Percentiles rank a stretch among this genome's conserved stretches.
Conservation (phyloP, 2,797 vertebrate genomes). For the Rhincodon typus region DNA sequence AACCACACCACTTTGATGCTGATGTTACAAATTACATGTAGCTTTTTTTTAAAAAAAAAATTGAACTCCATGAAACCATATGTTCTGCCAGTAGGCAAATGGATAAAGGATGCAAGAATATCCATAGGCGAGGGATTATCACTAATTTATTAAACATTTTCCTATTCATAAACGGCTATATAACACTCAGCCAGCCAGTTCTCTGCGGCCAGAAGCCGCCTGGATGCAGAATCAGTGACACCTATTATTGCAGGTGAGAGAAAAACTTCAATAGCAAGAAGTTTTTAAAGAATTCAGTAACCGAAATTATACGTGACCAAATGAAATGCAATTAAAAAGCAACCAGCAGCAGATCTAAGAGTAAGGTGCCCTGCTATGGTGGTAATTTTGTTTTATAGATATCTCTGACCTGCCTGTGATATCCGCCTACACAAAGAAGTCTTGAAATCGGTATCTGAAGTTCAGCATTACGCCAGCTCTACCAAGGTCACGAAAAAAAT, state of each 20-base stretch:
- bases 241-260: background rate
- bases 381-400: background rate
- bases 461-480: background rate
- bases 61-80: background rate
- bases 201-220: background rate
- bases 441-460: background rate
- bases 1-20: conserved; percentile 28
- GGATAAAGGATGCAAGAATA: background rate
- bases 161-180: background rate
- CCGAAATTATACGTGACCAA: background rate
- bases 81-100: conserved; percentile 22
- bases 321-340: background rate
- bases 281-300: background rate
- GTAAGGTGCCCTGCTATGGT: background rate
- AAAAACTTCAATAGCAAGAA: background rate
- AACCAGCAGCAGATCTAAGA: too few relatives aligned
- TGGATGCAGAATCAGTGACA: background rate
- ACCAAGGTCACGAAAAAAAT: background rate
- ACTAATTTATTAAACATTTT: conserved; percentile 33
- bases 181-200: background rate
- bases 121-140: background rate
- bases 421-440: too few relatives aligned
- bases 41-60: background rate
- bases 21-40: conserved; percentile 26
- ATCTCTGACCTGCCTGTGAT: background rate